phyloP scores from a whole-genome alignment of 2,888 invertebrate genomes.

The Priocnemis perturbator region DNA sequence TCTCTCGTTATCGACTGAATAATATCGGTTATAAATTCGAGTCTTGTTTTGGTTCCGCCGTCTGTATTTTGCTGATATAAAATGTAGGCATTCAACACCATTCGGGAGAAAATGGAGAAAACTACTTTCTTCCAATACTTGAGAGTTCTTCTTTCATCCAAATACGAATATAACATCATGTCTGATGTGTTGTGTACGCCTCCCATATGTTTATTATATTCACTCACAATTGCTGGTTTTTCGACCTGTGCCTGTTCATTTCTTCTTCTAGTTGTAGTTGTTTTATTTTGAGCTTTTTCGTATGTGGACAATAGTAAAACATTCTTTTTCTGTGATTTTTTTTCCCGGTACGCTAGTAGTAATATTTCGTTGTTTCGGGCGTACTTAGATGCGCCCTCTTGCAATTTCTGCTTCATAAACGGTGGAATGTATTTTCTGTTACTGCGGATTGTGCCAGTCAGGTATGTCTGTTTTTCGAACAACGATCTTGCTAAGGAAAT shows the following conservation, averaged over 20 bases:
- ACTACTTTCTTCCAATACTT: conserved; percentile 58
- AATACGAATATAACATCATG: conserved; percentile 53
- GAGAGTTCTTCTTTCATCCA: conserved; percentile 53
- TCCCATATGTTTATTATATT: conserved; percentile 54
- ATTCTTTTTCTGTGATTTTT: conserved; percentile 44
- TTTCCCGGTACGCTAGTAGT: conserved; percentile 49
- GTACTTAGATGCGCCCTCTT: conserved; percentile 47
- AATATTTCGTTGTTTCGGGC: conserved; percentile 40
- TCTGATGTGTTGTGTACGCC: conserved; percentile 56
- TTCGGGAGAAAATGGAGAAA: conserved; percentile 53
- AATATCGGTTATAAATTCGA: no score
- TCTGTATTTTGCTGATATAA: conserved; percentile 43
- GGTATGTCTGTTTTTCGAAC: conserved; percentile 17
- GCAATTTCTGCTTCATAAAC: conserved; percentile 22
- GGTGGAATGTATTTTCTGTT: conserved; percentile 34
- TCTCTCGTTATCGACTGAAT: no score
- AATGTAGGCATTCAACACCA: conserved; percentile 55
- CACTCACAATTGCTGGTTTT: conserved; percentile 34
- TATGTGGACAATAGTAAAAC: conserved; percentile 49
- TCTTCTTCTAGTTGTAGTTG: conserved; percentile 34
- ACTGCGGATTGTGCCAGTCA: conserved; percentile 30
- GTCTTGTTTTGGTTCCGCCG: conserved; percentile 46
- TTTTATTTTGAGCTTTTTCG: conserved; percentile 29
- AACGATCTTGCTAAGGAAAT: conserved; percentile 22
- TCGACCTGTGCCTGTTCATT: conserved; percentile 21